phyloP scores from a whole-genome alignment of 2,113 vertebrate genomes.

The Eleginops maclovinus region DNA sequence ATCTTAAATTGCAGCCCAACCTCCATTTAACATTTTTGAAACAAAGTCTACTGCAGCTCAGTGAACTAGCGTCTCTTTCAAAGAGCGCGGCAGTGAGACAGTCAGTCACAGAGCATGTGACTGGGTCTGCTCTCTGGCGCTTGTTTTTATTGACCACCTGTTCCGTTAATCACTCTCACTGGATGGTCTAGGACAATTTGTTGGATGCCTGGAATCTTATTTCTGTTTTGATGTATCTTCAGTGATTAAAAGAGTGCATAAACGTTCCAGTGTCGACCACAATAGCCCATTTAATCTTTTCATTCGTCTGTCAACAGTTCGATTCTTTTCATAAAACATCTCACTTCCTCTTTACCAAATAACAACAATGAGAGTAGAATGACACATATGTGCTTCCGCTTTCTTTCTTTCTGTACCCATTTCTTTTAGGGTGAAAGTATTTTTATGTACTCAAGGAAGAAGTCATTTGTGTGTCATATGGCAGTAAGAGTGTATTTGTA shows the following conservation, averaged over 20 bases:
- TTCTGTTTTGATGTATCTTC: neutral
- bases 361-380: conserved; percentile 14
- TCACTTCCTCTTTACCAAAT: conserved; percentile 12
- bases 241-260: neutral
- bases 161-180: conserved; percentile 12
- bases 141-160: conserved; percentile 29
- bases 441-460: neutral
- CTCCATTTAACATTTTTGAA: neutral
- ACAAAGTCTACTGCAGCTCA: neutral
- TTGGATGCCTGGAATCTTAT: neutral
- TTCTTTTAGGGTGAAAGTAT: neutral
- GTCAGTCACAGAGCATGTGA: too few relatives aligned
- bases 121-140: neutral
- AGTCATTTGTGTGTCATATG: neutral
- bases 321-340: conserved; percentile 38
- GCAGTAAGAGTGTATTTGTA: neutral
- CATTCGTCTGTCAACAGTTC: conserved; percentile 7
- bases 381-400: neutral
- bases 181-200: neutral
- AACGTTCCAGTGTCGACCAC: neutral
- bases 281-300: conserved; percentile 21
- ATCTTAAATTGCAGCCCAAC: neutral
- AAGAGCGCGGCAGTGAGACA: neutral
- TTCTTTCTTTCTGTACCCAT: neutral
- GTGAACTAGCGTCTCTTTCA: neutral